These are phyloP conservation scores for Sarcophaga caerulescens DNA, from an alignment of 2,888 invertebrate genomes.

Conservation along the genomic window DNA sequence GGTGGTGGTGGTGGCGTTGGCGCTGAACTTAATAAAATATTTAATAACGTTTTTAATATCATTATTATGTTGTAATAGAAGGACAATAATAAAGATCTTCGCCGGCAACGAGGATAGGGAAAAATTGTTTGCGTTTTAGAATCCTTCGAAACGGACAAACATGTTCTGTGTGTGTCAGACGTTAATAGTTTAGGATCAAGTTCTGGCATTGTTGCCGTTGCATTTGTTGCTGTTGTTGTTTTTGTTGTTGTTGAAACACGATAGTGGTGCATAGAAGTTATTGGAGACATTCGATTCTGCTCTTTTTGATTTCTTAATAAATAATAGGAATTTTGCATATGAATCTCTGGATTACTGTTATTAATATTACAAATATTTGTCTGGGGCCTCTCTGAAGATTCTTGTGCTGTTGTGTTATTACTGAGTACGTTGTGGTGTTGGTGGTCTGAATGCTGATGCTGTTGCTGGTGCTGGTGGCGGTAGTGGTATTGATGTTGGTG, in stretches of 20 bases:
- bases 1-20: not conserved
- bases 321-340: slow-evolving; percentile 65
- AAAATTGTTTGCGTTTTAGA: not conserved
- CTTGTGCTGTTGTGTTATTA: slow-evolving; percentile 48
- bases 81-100: slow-evolving; percentile 33
- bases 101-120: not conserved
- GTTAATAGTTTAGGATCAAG: slow-evolving; percentile 19
- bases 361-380: slow-evolving; percentile 18
- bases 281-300: slow-evolving; percentile 25
- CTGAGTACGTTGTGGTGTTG: slow-evolving; percentile 55
- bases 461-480: slow-evolving; percentile 21
- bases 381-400: slow-evolving; percentile 40
- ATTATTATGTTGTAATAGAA: slow-evolving; percentile 31
- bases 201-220: not conserved
- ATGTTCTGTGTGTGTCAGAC: slow-evolving; percentile 6
- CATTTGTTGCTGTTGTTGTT: not conserved
- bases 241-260: slow-evolving; percentile 20
- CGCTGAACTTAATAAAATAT: not conserved
- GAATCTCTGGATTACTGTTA: slow-evolving; percentile 54
- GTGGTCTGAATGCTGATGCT: slow-evolving; percentile 32
- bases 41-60: slow-evolving; percentile 52
- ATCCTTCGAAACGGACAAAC: not conserved
- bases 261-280: slow-evolving; percentile 5
- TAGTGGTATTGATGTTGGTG: slow-evolving; percentile 32
- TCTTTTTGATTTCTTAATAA: slow-evolving; percentile 45